Base-by-base conservation (phyloP, 2,888 invertebrate species). In the Labia minor region DNA sequence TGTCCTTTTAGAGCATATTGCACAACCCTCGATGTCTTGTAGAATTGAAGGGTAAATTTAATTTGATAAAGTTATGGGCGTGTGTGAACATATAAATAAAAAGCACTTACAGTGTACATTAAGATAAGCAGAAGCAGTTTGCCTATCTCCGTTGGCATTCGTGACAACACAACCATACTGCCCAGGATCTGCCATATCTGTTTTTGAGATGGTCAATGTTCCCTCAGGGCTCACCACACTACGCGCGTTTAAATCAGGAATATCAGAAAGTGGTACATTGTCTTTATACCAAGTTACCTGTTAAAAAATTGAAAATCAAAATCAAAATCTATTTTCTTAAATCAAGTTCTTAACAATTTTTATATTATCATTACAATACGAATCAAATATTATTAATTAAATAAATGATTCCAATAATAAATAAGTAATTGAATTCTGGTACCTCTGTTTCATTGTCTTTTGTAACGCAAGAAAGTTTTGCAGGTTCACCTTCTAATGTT, bases 91-190 rank as follows among this genome's bases (percentile, higher is more conserved):
- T n/a, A n/a, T n/a, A n/a, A n/a, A n/a, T n/a, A n/a, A n/a, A n/a
- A 26, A 26, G 4, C 21, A 82, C 89, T 86, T 78, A 95, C 95
- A 95, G 80, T 94, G 92, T 70, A 96, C 92, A 77, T 95, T 92
- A 72, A 96, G 85, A 78, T 86, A 92, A 68, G 94, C 95, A 71
- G 85, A 84, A 65, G 93, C 92, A 69, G 86, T 86, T 78, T 94
- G 93, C 69, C 83, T 81, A 72, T 86, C 86, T 14, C 88, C 90
- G 70, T 86, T 84, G 65, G 82, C 81, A 73, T 88, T 89, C 67
- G 83, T 85, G 70, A 93, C 92, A 74, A 88, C 87, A 77, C 95
- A 96, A 74, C 86, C 86, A 80, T 91, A 95, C 79, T 89, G 87
- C 68, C 95, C 95, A 72, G 87, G 84, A 78, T 96, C 95, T 68